Conservation (phyloP, 2,113 vertebrate genomes). For the Pelmatolapia mariae region DNA sequence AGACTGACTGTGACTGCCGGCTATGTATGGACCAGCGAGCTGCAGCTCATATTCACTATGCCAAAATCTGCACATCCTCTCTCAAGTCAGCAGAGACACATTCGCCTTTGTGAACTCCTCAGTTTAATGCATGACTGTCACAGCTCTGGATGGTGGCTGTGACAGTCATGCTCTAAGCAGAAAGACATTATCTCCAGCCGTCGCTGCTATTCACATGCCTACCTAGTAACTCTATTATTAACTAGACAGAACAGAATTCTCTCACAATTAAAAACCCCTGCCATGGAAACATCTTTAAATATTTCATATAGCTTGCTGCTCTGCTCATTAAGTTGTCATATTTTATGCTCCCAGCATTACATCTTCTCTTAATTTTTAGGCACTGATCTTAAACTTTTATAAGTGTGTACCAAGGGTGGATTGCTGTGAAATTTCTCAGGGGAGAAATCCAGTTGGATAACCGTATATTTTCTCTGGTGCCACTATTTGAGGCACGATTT, state of each 20-base stretch:
- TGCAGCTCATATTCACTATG: slow-evolving; percentile 25
- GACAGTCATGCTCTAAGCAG: slow-evolving; percentile 27
- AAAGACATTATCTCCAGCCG: slow-evolving; percentile 35
- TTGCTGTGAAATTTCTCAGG: background rate
- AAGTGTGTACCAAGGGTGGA: background rate
- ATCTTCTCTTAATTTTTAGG: background rate
- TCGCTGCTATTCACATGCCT: slow-evolving; percentile 6
- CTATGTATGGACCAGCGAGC: slow-evolving; percentile 42
- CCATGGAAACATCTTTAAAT: slow-evolving; percentile 39
- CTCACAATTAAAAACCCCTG: slow-evolving; percentile 39
- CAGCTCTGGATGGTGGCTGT: background rate
- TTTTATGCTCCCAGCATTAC: slow-evolving; percentile 7
- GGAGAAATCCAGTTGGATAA: background rate
- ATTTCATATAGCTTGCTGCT: slow-evolving; percentile 24
- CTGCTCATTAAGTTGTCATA: slow-evolving; percentile 42
- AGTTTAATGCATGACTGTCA: slow-evolving; percentile 46
- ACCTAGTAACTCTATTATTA: slow-evolving; percentile 52
- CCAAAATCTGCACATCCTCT: slow-evolving; percentile 16
- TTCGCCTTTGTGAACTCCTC: slow-evolving; percentile 37
- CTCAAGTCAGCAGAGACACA: slow-evolving; percentile 35
- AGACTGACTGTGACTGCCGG: slow-evolving; percentile 43
- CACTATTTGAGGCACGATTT: background rate
- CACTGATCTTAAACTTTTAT: background rate
- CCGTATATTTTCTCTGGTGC: background rate
- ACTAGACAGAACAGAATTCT: slow-evolving; percentile 24